Conservation (phyloP, 1,140 invertebrate genomes). For the Lordiphosa mommai region DNA sequence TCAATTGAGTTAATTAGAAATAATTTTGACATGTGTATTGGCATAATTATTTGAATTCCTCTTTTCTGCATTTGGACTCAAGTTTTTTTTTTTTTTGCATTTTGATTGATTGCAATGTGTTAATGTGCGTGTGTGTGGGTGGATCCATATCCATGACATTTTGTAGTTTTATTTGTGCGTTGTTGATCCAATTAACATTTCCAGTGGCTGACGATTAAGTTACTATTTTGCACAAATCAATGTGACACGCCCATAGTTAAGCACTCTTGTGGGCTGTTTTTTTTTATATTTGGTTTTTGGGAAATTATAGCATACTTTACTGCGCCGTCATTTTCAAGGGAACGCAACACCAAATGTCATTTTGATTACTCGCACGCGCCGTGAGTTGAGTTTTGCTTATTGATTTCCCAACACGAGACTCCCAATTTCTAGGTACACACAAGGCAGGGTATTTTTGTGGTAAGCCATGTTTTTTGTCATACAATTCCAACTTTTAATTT, state of each 20-base stretch:
- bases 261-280: neutral
- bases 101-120: conserved; percentile 15
- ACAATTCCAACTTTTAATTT: neutral
- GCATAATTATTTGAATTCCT: conserved; percentile 21
- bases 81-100: conserved; percentile 1
- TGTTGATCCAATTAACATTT: conserved; percentile 43
- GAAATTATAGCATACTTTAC: conserved; percentile 16
- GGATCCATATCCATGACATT: neutral
- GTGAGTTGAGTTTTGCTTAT: conserved; percentile 30
- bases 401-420: conserved; percentile 29
- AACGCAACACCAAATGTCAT: conserved; percentile 27
- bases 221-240: conserved; percentile 51
- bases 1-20: conserved; percentile 36
- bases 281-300: neutral
- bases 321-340: conserved; percentile 30
- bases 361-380: conserved; percentile 52
- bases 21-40: conserved; percentile 36
- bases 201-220: conserved; percentile 31
- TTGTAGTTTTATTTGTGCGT: neutral
- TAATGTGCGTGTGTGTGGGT: conserved; percentile 1
- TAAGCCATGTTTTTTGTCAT: neutral
- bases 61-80: neutral
- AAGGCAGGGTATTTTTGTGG: neutral
- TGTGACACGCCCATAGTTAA: conserved; percentile 14
- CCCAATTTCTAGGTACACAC: neutral